A percentile compares a stretch with the other conserved stretches of the same genome.
Conservation (phyloP, 2,113 vertebrate species). For the Pantherophis guttatus region DNA sequence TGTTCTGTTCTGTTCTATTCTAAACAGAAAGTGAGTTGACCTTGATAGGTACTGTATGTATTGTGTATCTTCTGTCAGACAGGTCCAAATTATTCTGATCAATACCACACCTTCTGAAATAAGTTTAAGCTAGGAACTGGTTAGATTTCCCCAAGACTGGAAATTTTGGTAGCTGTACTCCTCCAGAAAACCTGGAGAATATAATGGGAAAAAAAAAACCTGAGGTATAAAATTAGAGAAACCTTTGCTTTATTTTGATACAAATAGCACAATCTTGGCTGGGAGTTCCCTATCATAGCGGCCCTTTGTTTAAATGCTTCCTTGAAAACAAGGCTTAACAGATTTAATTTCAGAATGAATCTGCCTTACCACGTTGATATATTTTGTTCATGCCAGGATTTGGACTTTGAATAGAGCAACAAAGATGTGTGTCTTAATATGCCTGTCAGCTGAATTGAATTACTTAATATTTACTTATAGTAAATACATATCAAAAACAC, state of each 20-base stretch:
- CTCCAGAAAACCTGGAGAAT: background rate
- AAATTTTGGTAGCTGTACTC: background rate
- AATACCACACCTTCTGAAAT: background rate
- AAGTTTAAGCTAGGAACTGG: background rate
- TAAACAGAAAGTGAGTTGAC: background rate
- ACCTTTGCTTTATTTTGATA: background rate
- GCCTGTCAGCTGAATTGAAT: slow-evolving; percentile 29
- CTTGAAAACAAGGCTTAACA: background rate
- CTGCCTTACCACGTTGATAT: background rate
- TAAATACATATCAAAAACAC: slow-evolving; percentile 25
- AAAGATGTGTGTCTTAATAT: slow-evolving; percentile 8
- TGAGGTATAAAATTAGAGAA: background rate
- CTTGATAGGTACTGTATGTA: background rate
- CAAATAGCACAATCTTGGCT: background rate
- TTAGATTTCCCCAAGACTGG: background rate
- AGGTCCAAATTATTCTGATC: background rate
- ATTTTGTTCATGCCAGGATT: background rate
- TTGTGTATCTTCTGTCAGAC: background rate
- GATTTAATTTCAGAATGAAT: background rate
- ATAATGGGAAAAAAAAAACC: background rate
- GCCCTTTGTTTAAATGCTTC: background rate
- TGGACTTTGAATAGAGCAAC: background rate
- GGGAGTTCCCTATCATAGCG: background rate
- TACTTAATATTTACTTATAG: slow-evolving; percentile 37
- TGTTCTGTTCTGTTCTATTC: background rate